Base-by-base conservation (phyloP, 2,113 vertebrate genomes). In the Lepus europaeus region DNA sequence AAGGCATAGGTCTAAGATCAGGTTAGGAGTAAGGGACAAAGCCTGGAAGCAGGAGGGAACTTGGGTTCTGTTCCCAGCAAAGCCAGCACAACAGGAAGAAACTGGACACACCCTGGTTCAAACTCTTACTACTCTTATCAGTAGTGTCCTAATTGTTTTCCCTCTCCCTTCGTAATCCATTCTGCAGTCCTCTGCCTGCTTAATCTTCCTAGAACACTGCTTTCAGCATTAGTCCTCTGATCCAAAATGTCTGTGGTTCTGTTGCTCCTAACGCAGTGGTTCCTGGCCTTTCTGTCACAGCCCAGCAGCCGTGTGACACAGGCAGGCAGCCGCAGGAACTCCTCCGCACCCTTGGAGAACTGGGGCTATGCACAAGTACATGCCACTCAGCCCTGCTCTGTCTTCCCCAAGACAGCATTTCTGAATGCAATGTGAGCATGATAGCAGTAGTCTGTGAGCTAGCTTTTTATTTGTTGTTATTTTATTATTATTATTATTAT, bases 81-180 rank as follows among this genome's bases (percentile, higher is more conserved):
- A 92, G 33, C 69, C n/a, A 81, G 63, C 61, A 84, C 80, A 76
- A 56, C 59, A 93, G 82, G 81, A 74, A 63, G 74, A 81, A 51
- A 77, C 33, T 33, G 12, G 51, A 63, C 25, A 33, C 63, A 64
- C 72, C 79, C 85, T 61, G 29, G 7, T 87, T 93, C 85, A 89
- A 7, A 95, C 53, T 94, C 53, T 51, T 81, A 14, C 14, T 33
- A 51, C 39, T 77, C 36, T 84, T 88, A 91, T 84, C 64, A 25
- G 16, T 69, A 84, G 25, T 77, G 66, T 87, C 27, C 76, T 36
- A 45, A 87, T 53, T 91, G 51, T 78, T 84, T 86, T 45, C 89
- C 6, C 9, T 80, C 4, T 80, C 89, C 33, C 33, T 72, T 78
- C 56, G 59, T 63, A 83, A 9, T 76, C 17, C 51, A 49, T 93